phyloP scores from a whole-genome alignment of 2,888 invertebrate genomes.

The Caenorhabditis parvicauda region DNA sequence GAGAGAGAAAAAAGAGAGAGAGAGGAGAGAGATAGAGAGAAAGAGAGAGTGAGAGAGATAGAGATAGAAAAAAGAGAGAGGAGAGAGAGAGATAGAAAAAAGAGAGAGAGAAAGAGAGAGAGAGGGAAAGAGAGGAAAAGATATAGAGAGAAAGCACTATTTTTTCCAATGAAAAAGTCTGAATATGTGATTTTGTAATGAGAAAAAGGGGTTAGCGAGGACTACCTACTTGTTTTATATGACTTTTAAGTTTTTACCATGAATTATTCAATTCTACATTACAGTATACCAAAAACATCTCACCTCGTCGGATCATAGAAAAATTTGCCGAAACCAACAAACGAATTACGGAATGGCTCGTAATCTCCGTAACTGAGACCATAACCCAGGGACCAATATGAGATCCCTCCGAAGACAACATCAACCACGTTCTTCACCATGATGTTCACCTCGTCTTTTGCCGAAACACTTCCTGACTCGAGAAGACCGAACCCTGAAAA shows the following conservation, averaged over 20 bases:
- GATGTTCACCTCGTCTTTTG: conserved; percentile 65
- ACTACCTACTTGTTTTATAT: too few relatives aligned
- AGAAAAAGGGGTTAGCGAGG: not conserved
- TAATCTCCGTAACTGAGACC: conserved; percentile 69
- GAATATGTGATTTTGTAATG: too few relatives aligned
- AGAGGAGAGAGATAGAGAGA: not conserved
- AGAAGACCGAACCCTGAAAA: conserved; percentile 57
- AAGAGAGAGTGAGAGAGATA: not conserved
- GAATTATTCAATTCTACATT: not conserved
- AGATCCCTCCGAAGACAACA: conserved; percentile 84
- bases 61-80: not conserved
- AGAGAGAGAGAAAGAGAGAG: too few relatives aligned
- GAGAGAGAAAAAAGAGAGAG: not conserved
- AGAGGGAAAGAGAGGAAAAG: too few relatives aligned
- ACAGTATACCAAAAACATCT: not conserved
- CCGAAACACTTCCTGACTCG: conserved; percentile 58
- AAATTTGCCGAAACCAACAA: conserved; percentile 57
- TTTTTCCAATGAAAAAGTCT: too few relatives aligned
- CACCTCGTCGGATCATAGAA: conserved; percentile 56
- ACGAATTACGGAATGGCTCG: conserved; percentile 44
- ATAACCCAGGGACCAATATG: conserved; percentile 92
- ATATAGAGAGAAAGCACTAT: too few relatives aligned
- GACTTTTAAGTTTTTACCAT: not conserved
- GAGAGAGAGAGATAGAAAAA: too few relatives aligned
- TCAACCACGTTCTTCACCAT: conserved; percentile 86